Base-by-base conservation (phyloP, 2,888 invertebrate species). In the Neuroscelio doddi region DNA sequence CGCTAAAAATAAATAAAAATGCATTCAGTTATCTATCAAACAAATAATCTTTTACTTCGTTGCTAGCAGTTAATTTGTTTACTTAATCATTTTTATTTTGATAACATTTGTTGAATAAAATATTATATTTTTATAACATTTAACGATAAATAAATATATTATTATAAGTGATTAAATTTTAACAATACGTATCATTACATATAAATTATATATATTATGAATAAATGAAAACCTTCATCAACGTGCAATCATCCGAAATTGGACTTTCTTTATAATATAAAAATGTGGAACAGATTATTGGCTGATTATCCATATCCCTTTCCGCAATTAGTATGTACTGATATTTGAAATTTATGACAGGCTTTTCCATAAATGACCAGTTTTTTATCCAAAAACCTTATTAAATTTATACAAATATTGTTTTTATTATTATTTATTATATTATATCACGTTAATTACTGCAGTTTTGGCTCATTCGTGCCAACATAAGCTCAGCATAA, bases 271-370 rank as follows among this genome's bases (percentile, higher is more conserved):
- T 82, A 55, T 82, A 83, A 27, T 69, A 70, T 17, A 67, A 64
- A 56, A 80, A 82, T 36, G 80, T 77, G 3, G 83, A 77, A 68
- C 84, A 84, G 36, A 81, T 65, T 26, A 80, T 69, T 14, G 82
- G 82, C 15, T 71, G 52, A 3, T 62, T 52, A 2, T 71, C 59
- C 45, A 71, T 61, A 24, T 73, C 74, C 50, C 73, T 76, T 46
- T 82, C 81, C 14, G 73, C 79, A 17, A 81, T 46, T 27, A 84
- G 53, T 21, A 83, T 56, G 64, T 84, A 84, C 68, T 80, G 81
- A 39, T 83, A 78, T 29, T 73, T 75, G 27, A 83, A 84, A 51
- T 69, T 73, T 10, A 80, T 70, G 53, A 74, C 61, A 14, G 83
- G 80, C 17, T 63, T 74, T 68, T 83, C 83, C 50, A 78, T 66